Evolutionary conservation across 2,888 invertebrate genomes (phyloP), one percentile per base, ranked within the genome.

Genomic region (Oscheius sp.): DNA sequence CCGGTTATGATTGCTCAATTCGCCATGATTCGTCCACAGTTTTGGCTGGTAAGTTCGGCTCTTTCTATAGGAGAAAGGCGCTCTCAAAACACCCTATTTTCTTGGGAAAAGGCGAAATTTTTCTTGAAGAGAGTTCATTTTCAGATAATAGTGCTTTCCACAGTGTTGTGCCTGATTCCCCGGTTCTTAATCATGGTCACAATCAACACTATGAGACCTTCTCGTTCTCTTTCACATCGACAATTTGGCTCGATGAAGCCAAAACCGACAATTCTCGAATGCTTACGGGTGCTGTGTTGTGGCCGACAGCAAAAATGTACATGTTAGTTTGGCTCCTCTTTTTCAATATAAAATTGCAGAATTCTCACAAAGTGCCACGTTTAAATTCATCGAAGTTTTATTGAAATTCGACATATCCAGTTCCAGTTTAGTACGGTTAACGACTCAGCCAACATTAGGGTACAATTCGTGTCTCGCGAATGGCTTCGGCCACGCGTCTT

Each of bases 1-100:
- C 94, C 93, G 29, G 94, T 92, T 88, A 92, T 92, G 92, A 93
- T 95, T 66, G 92, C 94, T 88, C 91, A 92, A 87, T 90, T 91
- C 86, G 91, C 93, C 63, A 89, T 94, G 84, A 88, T 88, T 29
- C 91, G 92, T 73, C 90, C 92, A 3, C 89, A 91, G 25, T 94
- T 93, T 89, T 95, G 95, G 93, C 89, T 93, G 65, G 91, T 67
- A 46, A 8, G 57, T 57, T n/a, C n/a, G 42, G 42, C 42, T n/a
- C 17, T 20, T 20, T 42, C 10, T 10, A 12, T 8, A 8, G 8
- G 37, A 10, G 37, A 12, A 37, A 12, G 37, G 12, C 10, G 10
- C 10, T 37, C 37, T 37, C 12, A 10, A 37, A 12, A 12, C 37
- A 12, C 8, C 37, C 37, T 37, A 37, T 37, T 10, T 8, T 37